These are phyloP conservation scores for Sylvicola cinctus DNA, from an alignment of 2,888 invertebrate genomes.

Conservation along the genomic window DNA sequence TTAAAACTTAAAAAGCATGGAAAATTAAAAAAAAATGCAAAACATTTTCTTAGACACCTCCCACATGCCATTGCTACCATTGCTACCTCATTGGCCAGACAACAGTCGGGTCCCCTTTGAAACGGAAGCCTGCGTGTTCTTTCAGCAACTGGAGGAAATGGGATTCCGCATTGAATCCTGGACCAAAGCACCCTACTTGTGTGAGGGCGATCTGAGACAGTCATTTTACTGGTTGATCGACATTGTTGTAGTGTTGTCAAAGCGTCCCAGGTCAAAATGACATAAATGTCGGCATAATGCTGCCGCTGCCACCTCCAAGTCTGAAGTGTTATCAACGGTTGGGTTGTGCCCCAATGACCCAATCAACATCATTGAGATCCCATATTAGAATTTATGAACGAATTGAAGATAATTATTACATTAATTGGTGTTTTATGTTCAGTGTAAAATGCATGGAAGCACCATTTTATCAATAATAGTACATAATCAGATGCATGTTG, in stretches of 20 bases:
- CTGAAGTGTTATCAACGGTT: too few relatives aligned
- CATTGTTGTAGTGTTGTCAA: slow-evolving; percentile 61
- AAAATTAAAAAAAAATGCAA: too few relatives aligned
- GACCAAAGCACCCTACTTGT: slow-evolving; percentile 85
- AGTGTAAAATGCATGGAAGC: too few relatives aligned
- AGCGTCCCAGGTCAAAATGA: slow-evolving; percentile 7
- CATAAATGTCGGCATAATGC: too few relatives aligned
- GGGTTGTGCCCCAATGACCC: too few relatives aligned
- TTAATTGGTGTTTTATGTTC: too few relatives aligned
- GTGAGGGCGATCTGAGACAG: slow-evolving; percentile 86
- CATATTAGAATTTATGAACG: too few relatives aligned
- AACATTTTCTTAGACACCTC: slow-evolving; percentile 29
- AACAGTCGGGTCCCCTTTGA: slow-evolving; percentile 49
- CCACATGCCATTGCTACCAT: slow-evolving; percentile 30
- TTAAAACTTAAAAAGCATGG: not conserved
- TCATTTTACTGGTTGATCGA: slow-evolving; percentile 85
- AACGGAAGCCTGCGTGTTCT: slow-evolving; percentile 58
- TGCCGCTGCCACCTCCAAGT: too few relatives aligned
- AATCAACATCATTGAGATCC: too few relatives aligned
- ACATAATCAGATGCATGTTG: too few relatives aligned
- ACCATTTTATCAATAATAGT: too few relatives aligned
- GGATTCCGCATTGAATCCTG: slow-evolving; percentile 64
- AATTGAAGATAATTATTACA: too few relatives aligned
- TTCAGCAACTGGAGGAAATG: slow-evolving; percentile 29
- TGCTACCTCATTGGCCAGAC: slow-evolving; percentile 34